Base-by-base conservation (phyloP, 1,140 invertebrate species). In the Pectinophora gossypiella region DNA sequence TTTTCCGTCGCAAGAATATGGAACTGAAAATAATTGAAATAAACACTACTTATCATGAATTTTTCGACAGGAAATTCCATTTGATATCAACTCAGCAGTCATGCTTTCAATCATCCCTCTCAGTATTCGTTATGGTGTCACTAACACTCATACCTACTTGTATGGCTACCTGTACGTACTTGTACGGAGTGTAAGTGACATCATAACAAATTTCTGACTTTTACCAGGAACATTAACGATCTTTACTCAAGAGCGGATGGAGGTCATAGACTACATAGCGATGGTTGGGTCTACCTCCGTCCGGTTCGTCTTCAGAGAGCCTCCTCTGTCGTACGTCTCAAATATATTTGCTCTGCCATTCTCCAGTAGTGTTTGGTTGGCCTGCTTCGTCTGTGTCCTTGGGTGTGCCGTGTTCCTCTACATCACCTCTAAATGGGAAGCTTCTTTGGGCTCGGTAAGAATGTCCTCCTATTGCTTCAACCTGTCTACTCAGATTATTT, bases 281-380 rank as follows among this genome's bases (percentile, higher is more conserved):
- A 89, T 92, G 72, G 89, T 91, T 0, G 90, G 91, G 0, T 85
- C 86, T 0, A 91, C 90, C 0, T 68, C 88, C 0, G 88, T 90
- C 0, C 81, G 83, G 16, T 93, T 93, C 64, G 84, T 93, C 16
- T 93, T 93, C 70, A 80, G 91, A 1, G 89, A 90, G 68, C 92
- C 92, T 0, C 90, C 92, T 38, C 68, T 93, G 3, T 91, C 91
- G 0, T 89, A 89, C 15, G 81, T 92, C 5, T 87, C 85, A 13
- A 93, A 93, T 61, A 90, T 93, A 42, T 93, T 91, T 69, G 76
- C 86, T 0, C 59, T 93, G 10, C 92, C 92, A 0, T 93, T 93
- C 66, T 84, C 89, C 22, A 78, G 59, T 0, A 77, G 74, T 0
- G 91, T 93, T 0, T 93, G 92, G 92, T 23, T 89, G n/a, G 89